Conservation (phyloP, 2,888 invertebrate species). For the Tenthredo mesomela region DNA sequence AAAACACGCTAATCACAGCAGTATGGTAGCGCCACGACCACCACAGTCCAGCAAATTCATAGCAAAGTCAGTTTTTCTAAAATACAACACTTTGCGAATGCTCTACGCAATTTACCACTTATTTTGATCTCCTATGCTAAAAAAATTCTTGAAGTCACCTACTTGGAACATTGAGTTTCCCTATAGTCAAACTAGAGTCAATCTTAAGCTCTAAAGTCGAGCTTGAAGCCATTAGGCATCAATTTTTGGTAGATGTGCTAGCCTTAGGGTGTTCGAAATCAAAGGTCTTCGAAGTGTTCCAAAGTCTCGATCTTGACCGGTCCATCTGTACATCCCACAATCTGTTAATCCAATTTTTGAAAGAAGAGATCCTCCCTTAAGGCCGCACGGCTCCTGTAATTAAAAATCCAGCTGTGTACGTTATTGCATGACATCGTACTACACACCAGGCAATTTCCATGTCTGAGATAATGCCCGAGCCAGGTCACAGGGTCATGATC, state of each 20-base stretch:
- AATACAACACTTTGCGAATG: not conserved
- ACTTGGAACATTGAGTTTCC: not conserved
- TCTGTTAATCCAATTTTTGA: not conserved
- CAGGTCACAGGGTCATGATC: not conserved
- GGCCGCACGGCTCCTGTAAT: not conserved
- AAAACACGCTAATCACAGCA: not conserved
- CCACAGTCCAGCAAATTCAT: not conserved
- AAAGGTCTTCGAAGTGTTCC: not conserved
- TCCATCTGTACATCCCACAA: not conserved
- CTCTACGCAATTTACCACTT: not conserved
- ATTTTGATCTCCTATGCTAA: not conserved
- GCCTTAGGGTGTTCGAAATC: not conserved
- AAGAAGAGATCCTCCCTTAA: not conserved
- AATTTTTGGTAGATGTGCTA: not conserved
- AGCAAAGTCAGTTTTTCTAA: not conserved
- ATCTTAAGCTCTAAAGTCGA: not conserved
- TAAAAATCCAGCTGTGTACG: not conserved
- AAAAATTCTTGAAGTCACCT: not conserved
- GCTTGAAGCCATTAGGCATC: not conserved
- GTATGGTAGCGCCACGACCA: not conserved
- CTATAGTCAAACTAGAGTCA: not conserved
- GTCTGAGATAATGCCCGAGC: slow-evolving; percentile 10
- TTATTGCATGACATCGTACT: not conserved
- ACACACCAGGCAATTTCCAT: slow-evolving; percentile 5
- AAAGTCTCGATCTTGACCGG: not conserved